phyloP scores from a whole-genome alignment of 2,797 vertebrate species.

The Liparis tanakae region DNA sequence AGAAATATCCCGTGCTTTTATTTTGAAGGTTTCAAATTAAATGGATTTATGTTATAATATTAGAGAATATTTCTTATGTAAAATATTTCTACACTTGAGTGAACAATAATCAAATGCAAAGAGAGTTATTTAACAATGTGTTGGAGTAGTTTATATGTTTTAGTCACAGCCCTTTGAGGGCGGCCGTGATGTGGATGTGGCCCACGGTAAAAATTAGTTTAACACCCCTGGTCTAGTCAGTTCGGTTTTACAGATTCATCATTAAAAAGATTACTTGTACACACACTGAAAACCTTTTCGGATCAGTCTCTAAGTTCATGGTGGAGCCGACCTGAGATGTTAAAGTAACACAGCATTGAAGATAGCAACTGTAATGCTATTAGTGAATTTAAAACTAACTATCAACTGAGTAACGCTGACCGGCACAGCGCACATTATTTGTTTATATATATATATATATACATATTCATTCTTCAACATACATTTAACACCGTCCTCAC shows the following conservation, averaged over 20 bases:
- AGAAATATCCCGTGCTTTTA: too few species aligned
- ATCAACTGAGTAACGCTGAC: background rate
- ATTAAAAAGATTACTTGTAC: background rate
- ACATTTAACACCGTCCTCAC: slow-evolving; percentile 10
- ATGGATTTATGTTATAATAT: too few species aligned
- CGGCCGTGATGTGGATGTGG: too few species aligned
- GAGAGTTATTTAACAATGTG: too few species aligned
- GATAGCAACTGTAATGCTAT: background rate
- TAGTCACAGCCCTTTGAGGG: too few species aligned
- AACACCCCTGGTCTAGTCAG: background rate
- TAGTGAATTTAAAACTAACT: background rate
- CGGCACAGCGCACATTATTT: background rate
- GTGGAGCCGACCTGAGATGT: background rate
- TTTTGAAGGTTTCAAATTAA: too few species aligned
- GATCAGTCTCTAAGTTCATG: background rate
- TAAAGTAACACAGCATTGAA: background rate
- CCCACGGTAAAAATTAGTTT: too few species aligned
- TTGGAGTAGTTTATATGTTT: too few species aligned
- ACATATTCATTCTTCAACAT: background rate
- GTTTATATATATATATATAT: background rate
- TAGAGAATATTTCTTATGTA: too few species aligned
- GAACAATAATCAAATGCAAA: too few species aligned
- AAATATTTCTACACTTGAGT: too few species aligned
- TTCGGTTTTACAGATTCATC: background rate
- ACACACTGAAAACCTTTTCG: background rate